These are phyloP conservation scores for Ectemnius lituratus DNA, from an alignment of 2,888 invertebrate species.

Conservation along the genomic window DNA sequence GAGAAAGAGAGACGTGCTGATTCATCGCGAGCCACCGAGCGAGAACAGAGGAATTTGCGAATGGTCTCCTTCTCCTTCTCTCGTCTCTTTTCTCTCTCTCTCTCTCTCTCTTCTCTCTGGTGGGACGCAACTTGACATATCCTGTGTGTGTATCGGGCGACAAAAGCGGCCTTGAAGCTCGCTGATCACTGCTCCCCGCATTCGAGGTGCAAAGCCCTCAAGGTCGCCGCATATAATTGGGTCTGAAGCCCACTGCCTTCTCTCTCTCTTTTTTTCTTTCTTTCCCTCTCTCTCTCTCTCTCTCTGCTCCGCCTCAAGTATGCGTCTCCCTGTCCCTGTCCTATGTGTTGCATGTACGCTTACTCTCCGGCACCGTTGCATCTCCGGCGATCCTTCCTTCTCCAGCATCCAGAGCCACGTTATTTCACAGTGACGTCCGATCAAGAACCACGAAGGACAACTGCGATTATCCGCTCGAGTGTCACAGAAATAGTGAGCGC, in stretches of 20 bases:
- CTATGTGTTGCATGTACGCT: too few relatives aligned
- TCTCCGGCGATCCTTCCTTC: too few relatives aligned
- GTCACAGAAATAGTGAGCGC: too few relatives aligned
- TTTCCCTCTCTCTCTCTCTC: too few relatives aligned
- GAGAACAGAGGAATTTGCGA: conserved; percentile 19
- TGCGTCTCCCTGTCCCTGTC: too few relatives aligned
- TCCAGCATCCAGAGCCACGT: too few relatives aligned
- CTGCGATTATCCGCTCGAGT: too few relatives aligned
- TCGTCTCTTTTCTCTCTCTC: background rate
- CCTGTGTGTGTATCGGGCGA: conserved; percentile 47
- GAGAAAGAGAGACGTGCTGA: conserved; percentile 28
- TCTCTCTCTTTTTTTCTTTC: too few relatives aligned
- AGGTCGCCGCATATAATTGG: conserved; percentile 51
- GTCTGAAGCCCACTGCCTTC: conserved; percentile 18
- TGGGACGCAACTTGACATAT: conserved; percentile 49
- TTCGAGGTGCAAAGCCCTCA: conserved; percentile 66
- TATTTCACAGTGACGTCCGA: too few relatives aligned
- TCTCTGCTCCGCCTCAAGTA: too few relatives aligned
- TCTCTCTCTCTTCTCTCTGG: conserved; percentile 12
- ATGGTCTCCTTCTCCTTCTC: conserved; percentile 8
- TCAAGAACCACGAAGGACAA: too few relatives aligned
- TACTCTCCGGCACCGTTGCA: too few relatives aligned
- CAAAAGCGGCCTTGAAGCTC: conserved; percentile 66
- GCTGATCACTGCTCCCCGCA: conserved; percentile 45
- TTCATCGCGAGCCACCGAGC: conserved; percentile 26